phyloP scores from a whole-genome alignment of 1,140 invertebrate genomes.

The Penaeus vannamei region DNA sequence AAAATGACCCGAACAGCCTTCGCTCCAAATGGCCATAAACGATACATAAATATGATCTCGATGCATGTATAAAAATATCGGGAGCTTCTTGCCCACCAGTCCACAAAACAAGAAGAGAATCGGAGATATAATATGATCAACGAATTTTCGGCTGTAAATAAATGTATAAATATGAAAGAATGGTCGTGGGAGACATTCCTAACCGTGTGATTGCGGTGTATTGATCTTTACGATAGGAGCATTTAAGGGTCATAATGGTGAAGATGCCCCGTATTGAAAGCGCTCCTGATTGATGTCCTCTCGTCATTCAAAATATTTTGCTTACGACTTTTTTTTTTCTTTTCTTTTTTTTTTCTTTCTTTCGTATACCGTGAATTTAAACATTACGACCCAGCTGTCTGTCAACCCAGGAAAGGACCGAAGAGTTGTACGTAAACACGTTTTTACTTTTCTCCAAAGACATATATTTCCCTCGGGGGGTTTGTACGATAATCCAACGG shows the following conservation, averaged over 20 bases:
- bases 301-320: too few relatives aligned
- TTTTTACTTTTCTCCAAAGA: too few relatives aligned
- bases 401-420: too few relatives aligned
- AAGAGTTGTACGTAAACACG: too few relatives aligned
- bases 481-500: too few relatives aligned
- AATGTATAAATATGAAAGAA: background rate
- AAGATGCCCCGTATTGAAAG: too few relatives aligned
- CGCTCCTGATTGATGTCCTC: too few relatives aligned
- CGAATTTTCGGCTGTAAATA: constrained; percentile 48
- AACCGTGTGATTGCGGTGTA: constrained; percentile 1
- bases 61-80: constrained; percentile 32
- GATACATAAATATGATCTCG: constrained; percentile 37
- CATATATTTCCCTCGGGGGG: too few relatives aligned
- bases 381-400: too few relatives aligned
- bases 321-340: too few relatives aligned
- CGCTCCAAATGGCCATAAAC: constrained; percentile 38
- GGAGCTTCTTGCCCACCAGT: constrained; percentile 41
- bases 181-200: background rate
- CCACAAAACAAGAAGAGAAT: constrained; percentile 35
- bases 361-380: too few relatives aligned
- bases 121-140: constrained; percentile 46
- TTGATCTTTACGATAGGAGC: constrained; percentile 1
- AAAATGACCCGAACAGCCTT: constrained; percentile 16
- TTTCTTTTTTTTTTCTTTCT: too few relatives aligned
- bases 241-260: constrained; percentile 30